Base-by-base conservation (phyloP, 2,797 vertebrate species). In the Hoplostethus atlanticus region DNA sequence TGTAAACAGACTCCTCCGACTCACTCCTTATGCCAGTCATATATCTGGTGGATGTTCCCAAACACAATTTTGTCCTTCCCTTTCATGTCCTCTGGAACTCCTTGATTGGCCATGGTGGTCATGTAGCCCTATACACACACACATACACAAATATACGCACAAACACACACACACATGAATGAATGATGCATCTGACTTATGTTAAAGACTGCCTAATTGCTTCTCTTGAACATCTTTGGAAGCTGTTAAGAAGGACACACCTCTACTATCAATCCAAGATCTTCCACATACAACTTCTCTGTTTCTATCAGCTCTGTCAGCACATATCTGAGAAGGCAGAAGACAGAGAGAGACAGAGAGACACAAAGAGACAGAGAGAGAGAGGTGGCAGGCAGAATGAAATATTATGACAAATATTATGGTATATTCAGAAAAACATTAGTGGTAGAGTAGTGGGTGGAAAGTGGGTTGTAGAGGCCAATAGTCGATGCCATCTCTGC, bases 41-140 rank as follows among this genome's bases (percentile, higher is more conserved):
- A 98, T 83, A 99, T 99, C 93, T 99, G 98, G 81, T 98, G 97
- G 83, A 99, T 97, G 92, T 99, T 99, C 90, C 98, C 98, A 84
- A 99, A 99, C 42, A 99, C 96, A 74, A 99, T 99, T 93, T 97
- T 98, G 93, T 99, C 97, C 90, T 97, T 99, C 60, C 97, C 97
- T 83, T 96, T 97, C 95, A 99, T 95, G 87, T 97, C 97, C 61
- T 99, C 98, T 0, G 98, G 97, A 64, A 98, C 95, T 0, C 96
- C 97, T 51, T 97, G 96, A 90, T 93, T 96, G 54, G 95, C 93
- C 97, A 99, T 99, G n/a, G 96, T 95, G 67, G 94, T 93, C 96
- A 99, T 97, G 84, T 99, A 99, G 77, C 97, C 97, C 97, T 99
- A 64, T 2, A 70, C 51, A 68, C 30, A 61, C 17, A 67, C 52